These are phyloP conservation scores for Misgurnus mizolepis DNA, from an alignment of 2,113 vertebrate genomes.

Conservation along the genomic window DNA sequence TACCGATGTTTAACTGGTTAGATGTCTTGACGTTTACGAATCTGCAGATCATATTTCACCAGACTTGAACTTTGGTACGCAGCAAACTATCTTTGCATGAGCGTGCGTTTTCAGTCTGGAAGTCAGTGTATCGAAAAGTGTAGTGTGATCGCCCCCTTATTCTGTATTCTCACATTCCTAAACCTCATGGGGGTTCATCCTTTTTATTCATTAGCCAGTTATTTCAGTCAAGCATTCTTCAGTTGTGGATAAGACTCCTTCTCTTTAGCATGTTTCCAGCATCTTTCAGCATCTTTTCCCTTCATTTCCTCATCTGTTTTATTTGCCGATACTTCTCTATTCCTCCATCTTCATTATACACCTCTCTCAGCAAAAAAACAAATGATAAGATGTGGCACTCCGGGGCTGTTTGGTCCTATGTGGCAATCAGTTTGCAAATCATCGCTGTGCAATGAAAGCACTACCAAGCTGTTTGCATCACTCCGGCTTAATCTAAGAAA, in stretches of 20 bases:
- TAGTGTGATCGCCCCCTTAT: neutral
- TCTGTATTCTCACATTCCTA: neutral
- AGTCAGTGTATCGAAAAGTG: too few species aligned
- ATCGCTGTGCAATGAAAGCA: constrained; percentile 65
- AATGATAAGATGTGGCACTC: constrained; percentile 44
- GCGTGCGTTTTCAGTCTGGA: too few species aligned
- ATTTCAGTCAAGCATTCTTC: neutral
- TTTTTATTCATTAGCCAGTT: constrained; percentile 5
- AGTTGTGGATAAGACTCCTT: constrained; percentile 5
- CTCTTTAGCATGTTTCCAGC: constrained; percentile 8
- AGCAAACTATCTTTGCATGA: too few species aligned
- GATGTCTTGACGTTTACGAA: too few species aligned
- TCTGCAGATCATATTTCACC: too few species aligned
- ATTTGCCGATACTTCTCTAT: constrained; percentile 21
- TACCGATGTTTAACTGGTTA: too few species aligned
- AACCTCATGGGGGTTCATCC: neutral
- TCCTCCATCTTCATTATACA: constrained; percentile 27
- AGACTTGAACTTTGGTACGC: too few species aligned
- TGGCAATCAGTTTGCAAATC: constrained; percentile 76
- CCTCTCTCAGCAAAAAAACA: constrained; percentile 35
- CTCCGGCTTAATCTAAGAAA: constrained; percentile 71
- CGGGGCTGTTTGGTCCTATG: constrained; percentile 32
- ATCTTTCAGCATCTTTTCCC: constrained; percentile 14
- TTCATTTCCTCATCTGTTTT: constrained; percentile 26
- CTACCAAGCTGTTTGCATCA: constrained; percentile 70